phyloP scores from a whole-genome alignment of 1,140 invertebrate species.

The Drosophila tani region DNA sequence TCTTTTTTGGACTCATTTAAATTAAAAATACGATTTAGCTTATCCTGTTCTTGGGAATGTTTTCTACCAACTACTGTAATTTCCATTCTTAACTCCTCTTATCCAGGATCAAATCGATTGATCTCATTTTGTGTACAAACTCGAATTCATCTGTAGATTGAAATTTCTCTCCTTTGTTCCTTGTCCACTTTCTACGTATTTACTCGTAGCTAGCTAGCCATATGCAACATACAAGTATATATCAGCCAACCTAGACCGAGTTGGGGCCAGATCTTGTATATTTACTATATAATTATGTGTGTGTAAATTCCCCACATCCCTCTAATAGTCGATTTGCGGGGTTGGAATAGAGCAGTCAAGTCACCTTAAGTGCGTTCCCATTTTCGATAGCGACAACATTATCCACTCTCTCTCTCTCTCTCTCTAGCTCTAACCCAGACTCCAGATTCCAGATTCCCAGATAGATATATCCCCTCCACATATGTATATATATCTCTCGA shows the following conservation, averaged over 20 bases:
- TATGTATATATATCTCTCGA: conserved; percentile 32
- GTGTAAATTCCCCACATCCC: conserved; percentile 17
- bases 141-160: conserved; percentile 48
- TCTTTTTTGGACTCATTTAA: conserved; percentile 36
- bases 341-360: conserved; percentile 28
- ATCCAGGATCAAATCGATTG: conserved; percentile 50
- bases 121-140: conserved; percentile 39
- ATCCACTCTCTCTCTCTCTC: background rate
- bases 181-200: conserved; percentile 25
- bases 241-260: conserved; percentile 14
- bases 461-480: conserved; percentile 31
- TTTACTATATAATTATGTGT: conserved; percentile 8
- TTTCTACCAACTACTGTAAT: conserved; percentile 29
- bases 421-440: conserved; percentile 17
- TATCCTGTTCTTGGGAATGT: conserved; percentile 38
- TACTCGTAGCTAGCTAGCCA: conserved; percentile 25
- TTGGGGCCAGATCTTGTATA: conserved; percentile 19
- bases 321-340: conserved; percentile 19
- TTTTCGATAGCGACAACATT: conserved; percentile 26
- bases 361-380: conserved; percentile 27
- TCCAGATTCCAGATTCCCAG: conserved; percentile 18
- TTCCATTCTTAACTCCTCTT: conserved; percentile 30
- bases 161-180: conserved; percentile 33
- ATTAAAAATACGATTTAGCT: conserved; percentile 24
- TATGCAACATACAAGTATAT: conserved; percentile 13